Evolutionary conservation across 1,140 invertebrate genomes (phyloP).

Genomic region (Philopotamus ludificatus): DNA sequence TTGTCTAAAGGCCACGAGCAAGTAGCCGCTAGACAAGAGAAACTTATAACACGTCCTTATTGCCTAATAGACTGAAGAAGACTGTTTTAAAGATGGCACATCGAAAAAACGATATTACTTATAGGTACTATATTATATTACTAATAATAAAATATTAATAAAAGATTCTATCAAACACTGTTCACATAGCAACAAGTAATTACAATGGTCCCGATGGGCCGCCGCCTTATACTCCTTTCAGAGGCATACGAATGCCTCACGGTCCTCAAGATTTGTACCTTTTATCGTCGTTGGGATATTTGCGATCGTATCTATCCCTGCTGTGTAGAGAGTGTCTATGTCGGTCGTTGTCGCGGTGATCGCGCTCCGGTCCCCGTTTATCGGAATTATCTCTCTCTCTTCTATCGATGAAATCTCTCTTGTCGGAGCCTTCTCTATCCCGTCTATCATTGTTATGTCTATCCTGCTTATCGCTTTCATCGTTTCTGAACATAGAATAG

Average conservation of each 20-base stretch:
- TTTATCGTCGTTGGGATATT: slow-evolving; percentile 8
- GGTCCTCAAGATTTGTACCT: slow-evolving; percentile 1
- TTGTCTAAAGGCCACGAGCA: too few relatives aligned
- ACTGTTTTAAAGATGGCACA: too few relatives aligned
- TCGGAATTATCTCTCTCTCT: slow-evolving; percentile 14
- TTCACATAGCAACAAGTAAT: too few relatives aligned
- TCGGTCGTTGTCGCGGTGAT: slow-evolving; percentile 40
- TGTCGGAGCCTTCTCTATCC: slow-evolving; percentile 15
- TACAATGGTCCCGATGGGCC: too few relatives aligned
- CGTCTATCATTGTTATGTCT: slow-evolving; percentile 2
- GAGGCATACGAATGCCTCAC: not conserved
- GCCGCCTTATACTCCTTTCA: too few relatives aligned
- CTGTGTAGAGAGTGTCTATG: slow-evolving; percentile 11
- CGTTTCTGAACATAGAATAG: not conserved
- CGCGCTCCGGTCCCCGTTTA: not conserved
- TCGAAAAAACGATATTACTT: too few relatives aligned
- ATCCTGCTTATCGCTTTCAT: too few relatives aligned
- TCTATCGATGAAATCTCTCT: slow-evolving; percentile 15
- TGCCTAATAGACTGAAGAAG: too few relatives aligned
- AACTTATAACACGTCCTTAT: too few relatives aligned
- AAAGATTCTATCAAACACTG: too few relatives aligned
- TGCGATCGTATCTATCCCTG: slow-evolving; percentile 24
- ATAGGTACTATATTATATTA: too few relatives aligned
- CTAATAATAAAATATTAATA: not conserved
- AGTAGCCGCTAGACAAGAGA: too few relatives aligned